phyloP scores from a whole-genome alignment of 2,888 invertebrate genomes.

The Bedellia somnulentella region DNA sequence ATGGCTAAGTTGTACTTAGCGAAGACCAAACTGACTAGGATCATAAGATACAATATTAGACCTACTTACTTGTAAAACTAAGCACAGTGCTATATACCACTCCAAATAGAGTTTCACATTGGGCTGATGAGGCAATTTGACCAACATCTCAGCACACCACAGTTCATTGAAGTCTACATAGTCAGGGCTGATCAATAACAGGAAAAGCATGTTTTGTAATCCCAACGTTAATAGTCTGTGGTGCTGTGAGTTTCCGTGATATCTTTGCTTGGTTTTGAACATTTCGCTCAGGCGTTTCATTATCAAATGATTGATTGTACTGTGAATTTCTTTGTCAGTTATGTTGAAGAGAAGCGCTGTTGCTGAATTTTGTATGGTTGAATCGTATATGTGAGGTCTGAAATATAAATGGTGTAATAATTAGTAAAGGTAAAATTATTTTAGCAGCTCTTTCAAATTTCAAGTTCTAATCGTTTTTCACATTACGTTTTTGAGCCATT shows the following conservation, averaged over 20 bases:
- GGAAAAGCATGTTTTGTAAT: slow-evolving; percentile 31
- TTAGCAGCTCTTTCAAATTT: no score
- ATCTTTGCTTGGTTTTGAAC: slow-evolving; percentile 35
- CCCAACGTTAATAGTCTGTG: slow-evolving; percentile 31
- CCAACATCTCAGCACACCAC: slow-evolving; percentile 33
- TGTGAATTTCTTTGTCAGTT: slow-evolving; percentile 17
- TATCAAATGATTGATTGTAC: slow-evolving; percentile 21
- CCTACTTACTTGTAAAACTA: slow-evolving; percentile 29
- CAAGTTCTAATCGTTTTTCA: no score
- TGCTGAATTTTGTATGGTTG: slow-evolving; percentile 22
- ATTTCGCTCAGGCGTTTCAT: slow-evolving; percentile 24
- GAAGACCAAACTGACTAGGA: no score
- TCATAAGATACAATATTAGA: no score
- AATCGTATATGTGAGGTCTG: no score
- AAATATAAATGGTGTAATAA: no score
- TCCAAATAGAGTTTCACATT: slow-evolving; percentile 37
- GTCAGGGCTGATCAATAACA: slow-evolving; percentile 20
- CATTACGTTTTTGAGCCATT: no score
- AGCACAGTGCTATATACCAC: slow-evolving; percentile 35
- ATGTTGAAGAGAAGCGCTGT: slow-evolving; percentile 24
- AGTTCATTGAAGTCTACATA: slow-evolving; percentile 13
- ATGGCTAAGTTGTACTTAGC: no score
- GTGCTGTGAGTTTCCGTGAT: slow-evolving; percentile 37
- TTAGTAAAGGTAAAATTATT: no score
- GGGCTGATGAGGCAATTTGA: slow-evolving; percentile 37